Evolutionary conservation across 2,888 invertebrate species (phyloP), one percentile per base, ranked within the genome.

Genomic region (Machimus atricapillus): DNA sequence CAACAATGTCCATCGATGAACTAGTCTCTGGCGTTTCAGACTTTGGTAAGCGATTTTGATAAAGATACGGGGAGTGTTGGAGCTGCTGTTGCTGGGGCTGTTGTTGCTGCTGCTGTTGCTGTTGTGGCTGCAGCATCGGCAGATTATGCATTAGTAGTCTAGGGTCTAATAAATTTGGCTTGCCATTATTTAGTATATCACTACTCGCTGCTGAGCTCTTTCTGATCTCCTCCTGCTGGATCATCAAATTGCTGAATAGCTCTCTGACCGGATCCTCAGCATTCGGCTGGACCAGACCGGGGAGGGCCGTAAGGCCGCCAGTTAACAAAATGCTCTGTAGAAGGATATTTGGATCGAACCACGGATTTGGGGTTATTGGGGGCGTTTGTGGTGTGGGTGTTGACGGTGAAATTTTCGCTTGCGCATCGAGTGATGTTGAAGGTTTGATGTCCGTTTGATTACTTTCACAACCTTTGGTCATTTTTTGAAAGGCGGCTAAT

Each of bases 1-100:
- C 92, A 89, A 91, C 91, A 66, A 91, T 89, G 87, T 92, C 92
- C 89, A 91, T 89, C 87, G 92, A 92, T 86, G 92, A 92, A 89
- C 92, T 93, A 27, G 92, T 93, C 92, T 93, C 93, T 52, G 92
- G 92, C 89, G 94, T 94, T 90, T 93, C 92, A 89, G 92, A 92
- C 90, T 92, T 93, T 90, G 91, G 91, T 90, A 91, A 88, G 87
- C 91, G 91, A 89, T 91, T 92, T 77, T 90, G 89, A 89, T 90
- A 91, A 23, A 91, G 86, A 85, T 89, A 88, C 34, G 87, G 34
- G 19, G 89, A 78, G 3, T 88, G 88, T 73, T 88, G 89, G 66
- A 90, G 89, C 43, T 16, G 43, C 12, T 89, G 89, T 0, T 89
- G 90, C 8, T 90, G 89, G 8, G 40, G 12, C 16, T 89, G 89